These are phyloP conservation scores for Beaufortia kweichowensis DNA, from an alignment of 2,113 vertebrate genomes.

Conservation along the genomic window DNA sequence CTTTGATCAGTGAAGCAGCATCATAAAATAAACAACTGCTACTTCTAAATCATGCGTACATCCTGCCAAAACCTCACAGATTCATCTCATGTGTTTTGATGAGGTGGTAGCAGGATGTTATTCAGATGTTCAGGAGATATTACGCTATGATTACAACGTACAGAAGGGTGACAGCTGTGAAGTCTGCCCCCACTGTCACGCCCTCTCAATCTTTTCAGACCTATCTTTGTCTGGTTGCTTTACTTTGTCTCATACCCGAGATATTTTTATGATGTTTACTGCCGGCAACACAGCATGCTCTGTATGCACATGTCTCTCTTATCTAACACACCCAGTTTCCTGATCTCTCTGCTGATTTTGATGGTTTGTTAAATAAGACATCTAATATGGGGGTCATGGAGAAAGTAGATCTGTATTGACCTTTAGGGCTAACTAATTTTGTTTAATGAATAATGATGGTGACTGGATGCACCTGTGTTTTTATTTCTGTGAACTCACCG, in stretches of 20 bases:
- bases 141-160: conserved; percentile 34
- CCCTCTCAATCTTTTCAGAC: not conserved
- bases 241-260: not conserved
- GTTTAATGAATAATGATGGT: too few species aligned
- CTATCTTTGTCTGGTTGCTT: not conserved
- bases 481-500: conserved; percentile 73
- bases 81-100: conserved; percentile 12
- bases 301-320: too few species aligned
- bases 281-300: not conserved
- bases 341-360: too few species aligned
- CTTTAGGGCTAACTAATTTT: too few species aligned
- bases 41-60: not conserved
- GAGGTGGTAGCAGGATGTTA: conserved; percentile 8
- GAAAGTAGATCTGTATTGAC: too few species aligned
- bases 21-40: conserved; percentile 7
- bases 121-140: conserved; percentile 38
- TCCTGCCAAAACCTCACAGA: not conserved
- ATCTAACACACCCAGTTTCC: too few species aligned
- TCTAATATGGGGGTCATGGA: too few species aligned
- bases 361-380: too few species aligned
- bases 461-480: not conserved
- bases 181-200: not conserved
- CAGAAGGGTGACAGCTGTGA: conserved; percentile 29
- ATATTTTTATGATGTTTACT: not conserved
- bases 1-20: conserved; percentile 3